A percentile compares a stretch with the other conserved stretches of the same genome.
phyloP scores from a whole-genome alignment of 2,113 vertebrate species.

The Psophia crepitans region DNA sequence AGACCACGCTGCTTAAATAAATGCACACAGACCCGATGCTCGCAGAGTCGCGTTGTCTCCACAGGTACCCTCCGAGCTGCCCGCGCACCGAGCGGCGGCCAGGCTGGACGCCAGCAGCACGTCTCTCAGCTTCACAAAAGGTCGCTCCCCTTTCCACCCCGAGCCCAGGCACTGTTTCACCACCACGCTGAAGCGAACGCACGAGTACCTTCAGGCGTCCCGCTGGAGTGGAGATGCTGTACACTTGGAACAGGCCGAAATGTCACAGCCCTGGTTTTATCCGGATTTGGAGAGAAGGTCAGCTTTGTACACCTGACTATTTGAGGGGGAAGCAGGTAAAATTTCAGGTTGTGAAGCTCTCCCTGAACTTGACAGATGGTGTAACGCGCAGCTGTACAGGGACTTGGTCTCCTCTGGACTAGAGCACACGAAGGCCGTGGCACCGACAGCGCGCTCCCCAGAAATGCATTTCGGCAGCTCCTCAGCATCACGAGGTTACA shows the following conservation, averaged over 20 bases:
- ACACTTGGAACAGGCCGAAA: not conserved
- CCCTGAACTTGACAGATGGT: not conserved
- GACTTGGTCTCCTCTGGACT: not conserved
- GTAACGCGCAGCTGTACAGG: accelerated
- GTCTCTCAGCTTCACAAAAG: not conserved
- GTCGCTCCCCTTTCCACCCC: not conserved
- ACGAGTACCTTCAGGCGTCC: not conserved
- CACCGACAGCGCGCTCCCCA: not conserved
- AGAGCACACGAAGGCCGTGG: not conserved
- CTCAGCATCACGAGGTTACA: not conserved
- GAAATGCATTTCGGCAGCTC: not conserved
- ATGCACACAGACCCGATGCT: not conserved
- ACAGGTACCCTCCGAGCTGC: not conserved
- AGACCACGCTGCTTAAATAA: not conserved
- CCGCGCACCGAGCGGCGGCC: not conserved
- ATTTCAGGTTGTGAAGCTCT: not conserved
- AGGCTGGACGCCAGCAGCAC: not conserved
- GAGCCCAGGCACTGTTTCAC: not conserved
- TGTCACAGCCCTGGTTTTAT: not conserved
- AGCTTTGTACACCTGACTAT: not conserved
- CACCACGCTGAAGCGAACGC: not conserved
- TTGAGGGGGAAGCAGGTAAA: not conserved
- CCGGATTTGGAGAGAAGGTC: not conserved
- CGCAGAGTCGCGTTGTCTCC: not conserved
- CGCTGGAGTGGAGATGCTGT: not conserved